Base-by-base conservation (phyloP, 2,888 invertebrate species). In the Drosophila pegasa region DNA sequence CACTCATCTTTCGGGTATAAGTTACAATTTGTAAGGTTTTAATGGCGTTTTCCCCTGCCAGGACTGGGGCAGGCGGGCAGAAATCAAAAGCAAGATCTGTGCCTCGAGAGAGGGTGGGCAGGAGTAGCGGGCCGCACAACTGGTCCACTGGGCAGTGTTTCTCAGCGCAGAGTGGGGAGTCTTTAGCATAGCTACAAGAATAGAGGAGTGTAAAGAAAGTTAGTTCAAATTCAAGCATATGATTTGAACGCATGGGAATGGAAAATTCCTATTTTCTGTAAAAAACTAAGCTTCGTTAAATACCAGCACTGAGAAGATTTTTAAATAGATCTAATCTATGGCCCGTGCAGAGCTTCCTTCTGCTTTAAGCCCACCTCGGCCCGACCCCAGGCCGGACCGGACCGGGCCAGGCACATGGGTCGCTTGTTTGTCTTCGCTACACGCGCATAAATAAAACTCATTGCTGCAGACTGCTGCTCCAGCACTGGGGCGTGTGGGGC, bases 401-500 rank as follows among this genome's bases (percentile, higher is more conserved):
- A n/a, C 14, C 18, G 12, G 41, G 20, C 29, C 58, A 8, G 52
- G 33, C 56, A 16, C 57, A 54, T 52, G 57, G 54, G 16, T 41
- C 35, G 59, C 63, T 70, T 84, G 67, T 87, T 81, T 83, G 81
- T 80, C 74, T 78, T 80, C 55, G 71, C 81, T 64, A 69, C 86
- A 89, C 73, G 79, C 72, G 86, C 85, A 85, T 87, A 85, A 85
- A 85, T 85, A 85, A 89, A 89, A 81, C 89, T 73, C 74, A 76
- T 84, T 88, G 77, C 64, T 20, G 48, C 41, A 40, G 64, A 57
- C 43, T 54, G 27, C 10, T 20, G 18, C 18, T 12, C 33, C 16
- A 27, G 8, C 41, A 10, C 20, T 5, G 31, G 41, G 27, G n/a
- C 41, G 61, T 31, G 38, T 31, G 27, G 61, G 58, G 55, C 47